phyloP scores from a whole-genome alignment of 1,140 invertebrate genomes.

The Maconellicoccus hirsutus region DNA sequence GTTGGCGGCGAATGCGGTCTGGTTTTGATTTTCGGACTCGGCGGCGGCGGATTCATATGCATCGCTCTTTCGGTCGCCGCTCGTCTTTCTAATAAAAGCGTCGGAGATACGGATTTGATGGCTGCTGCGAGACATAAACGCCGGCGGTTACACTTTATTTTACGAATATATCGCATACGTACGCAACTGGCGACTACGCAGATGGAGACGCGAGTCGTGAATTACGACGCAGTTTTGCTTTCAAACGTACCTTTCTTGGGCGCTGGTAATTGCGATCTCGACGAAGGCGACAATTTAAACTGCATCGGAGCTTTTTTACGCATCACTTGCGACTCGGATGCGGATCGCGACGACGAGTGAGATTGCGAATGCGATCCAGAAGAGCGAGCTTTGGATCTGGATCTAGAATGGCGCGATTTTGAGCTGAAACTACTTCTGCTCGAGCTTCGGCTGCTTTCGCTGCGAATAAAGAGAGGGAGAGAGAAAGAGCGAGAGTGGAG shows the following conservation, averaged over 20 bases:
- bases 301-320: slow-evolving; percentile 4
- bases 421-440: slow-evolving; percentile 14
- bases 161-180: no score
- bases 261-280: slow-evolving; percentile 4
- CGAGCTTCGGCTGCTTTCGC: slow-evolving; percentile 13
- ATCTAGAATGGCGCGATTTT: slow-evolving; percentile 26
- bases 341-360: slow-evolving; percentile 33
- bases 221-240: neutral
- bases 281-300: slow-evolving; percentile 24
- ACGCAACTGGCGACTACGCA: no score
- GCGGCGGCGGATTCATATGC: slow-evolving; percentile 32
- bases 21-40: slow-evolving; percentile 11
- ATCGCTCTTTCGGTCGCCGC: slow-evolving; percentile 29
- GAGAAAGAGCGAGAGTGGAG: neutral
- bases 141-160: no score
- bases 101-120: neutral
- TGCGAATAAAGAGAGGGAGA: neutral
- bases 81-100: slow-evolving; percentile 28
- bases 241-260: neutral
- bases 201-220: no score
- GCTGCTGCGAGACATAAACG: neutral
- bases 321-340: neutral
- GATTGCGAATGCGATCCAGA: slow-evolving; percentile 36
- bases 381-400: slow-evolving; percentile 31
- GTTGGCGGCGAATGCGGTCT: slow-evolving; percentile 1